Evolutionary conservation across 2,113 vertebrate genomes (phyloP), one percentile per base, ranked within the genome.

Genomic region (Calypte anna): DNA sequence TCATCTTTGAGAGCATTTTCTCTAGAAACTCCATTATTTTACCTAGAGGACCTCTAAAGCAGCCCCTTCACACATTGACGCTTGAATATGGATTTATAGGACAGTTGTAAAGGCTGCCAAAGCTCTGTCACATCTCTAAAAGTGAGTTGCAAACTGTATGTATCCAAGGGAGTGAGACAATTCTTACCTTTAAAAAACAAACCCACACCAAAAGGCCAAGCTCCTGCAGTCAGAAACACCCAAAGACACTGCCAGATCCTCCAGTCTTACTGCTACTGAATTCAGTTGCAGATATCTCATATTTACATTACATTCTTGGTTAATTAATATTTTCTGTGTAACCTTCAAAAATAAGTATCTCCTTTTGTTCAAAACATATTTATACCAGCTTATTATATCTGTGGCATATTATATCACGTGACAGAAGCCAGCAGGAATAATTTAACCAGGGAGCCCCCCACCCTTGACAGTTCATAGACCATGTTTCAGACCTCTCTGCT

Each of bases 31-130:
- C 36, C 54, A 53, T 88, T 22, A 84, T 95, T 90, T 90, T 73
- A 93, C 69, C 81, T 82, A 88, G 50, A 51, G 46, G 43, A 90
- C n/a, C 68, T 88, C 73, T 77, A 30, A 88, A 91, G 36, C 61
- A 77, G 33, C 77, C 72, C n/a, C 53, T 92, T 93, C 82, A 86
- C 82, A 86, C 59, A 1, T 25, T 96, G 96, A 82, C 76, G 81
- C 95, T 92, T 91, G 78, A 43, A 36, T 70, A 66, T 68, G 86
- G 81, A 91, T 96, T 96, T 90, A 69, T 73, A 9, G 84, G 91
- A 85, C 92, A 92, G 85, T 33, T 84, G 59, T 70, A 81, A 93
- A 84, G 72, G 64, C 84, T 92, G 88, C 33, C 63, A 85, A 96
- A 85, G 48, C 70, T 91, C 64, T 61, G 55, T 72, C 66, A 87